Evolutionary conservation across 2,888 invertebrate genomes (phyloP).

Genomic region (Drosophila mimetica): DNA sequence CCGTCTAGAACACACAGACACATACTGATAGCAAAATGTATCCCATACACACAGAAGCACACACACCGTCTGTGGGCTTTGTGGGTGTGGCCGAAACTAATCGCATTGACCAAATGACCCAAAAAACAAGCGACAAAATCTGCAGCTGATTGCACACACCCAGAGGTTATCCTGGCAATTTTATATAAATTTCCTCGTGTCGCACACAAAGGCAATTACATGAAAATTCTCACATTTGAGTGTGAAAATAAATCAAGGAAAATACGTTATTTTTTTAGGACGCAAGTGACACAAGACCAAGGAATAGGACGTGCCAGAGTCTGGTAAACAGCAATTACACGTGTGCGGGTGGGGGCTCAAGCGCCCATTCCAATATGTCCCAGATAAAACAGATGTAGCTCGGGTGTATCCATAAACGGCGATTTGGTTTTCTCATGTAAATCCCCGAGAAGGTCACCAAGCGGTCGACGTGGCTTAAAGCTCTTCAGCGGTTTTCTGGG

Average conservation of each 20-base stretch:
- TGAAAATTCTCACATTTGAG: slow-evolving; percentile 49
- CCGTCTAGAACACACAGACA: slow-evolving; percentile 20
- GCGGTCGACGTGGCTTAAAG: slow-evolving; percentile 51
- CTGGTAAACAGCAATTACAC: slow-evolving; percentile 42
- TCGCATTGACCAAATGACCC: slow-evolving; percentile 69
- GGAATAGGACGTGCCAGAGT: slow-evolving; percentile 24
- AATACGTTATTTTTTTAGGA: slow-evolving; percentile 19
- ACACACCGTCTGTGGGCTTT: slow-evolving; percentile 24
- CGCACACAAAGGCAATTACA: slow-evolving; percentile 64
- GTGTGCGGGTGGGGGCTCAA: neutral
- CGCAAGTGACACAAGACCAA: slow-evolving; percentile 8
- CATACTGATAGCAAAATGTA: slow-evolving; percentile 7
- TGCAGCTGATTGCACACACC: slow-evolving; percentile 61
- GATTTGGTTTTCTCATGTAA: slow-evolving; percentile 55
- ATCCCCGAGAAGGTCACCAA: slow-evolving; percentile 53
- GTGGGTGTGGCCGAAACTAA: slow-evolving; percentile 58
- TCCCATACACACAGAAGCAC: slow-evolving; percentile 18
- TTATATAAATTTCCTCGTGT: slow-evolving; percentile 58
- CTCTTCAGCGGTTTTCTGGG: slow-evolving; percentile 39
- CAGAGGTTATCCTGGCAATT: slow-evolving; percentile 34
- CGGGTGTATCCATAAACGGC: slow-evolving; percentile 42
- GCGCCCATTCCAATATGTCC: slow-evolving; percentile 12
- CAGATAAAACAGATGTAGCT: slow-evolving; percentile 18
- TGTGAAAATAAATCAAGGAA: slow-evolving; percentile 67
- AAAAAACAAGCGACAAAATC: slow-evolving; percentile 68